Conservation (phyloP, 2,888 invertebrate genomes). For the Poecilus cupreus region DNA sequence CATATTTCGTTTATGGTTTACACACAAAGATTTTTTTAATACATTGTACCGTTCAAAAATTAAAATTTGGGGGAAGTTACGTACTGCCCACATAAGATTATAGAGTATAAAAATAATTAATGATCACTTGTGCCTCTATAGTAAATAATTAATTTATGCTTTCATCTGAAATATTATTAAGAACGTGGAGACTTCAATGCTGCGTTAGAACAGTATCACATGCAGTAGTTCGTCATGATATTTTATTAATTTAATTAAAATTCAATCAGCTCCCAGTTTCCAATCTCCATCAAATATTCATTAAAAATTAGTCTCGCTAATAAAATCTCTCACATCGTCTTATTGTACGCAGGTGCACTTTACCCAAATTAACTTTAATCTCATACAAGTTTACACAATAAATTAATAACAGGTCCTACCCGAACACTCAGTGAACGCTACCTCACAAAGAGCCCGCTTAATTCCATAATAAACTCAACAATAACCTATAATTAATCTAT, state of each 20-base stretch:
- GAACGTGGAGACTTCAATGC: conserved; percentile 29
- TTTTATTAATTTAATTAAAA: conserved; percentile 14
- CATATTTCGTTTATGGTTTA: no score
- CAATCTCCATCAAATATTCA: conserved; percentile 31
- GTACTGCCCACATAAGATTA: no score
- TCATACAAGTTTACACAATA: conserved; percentile 46
- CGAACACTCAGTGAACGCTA: conserved; percentile 27
- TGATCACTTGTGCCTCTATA: no score
- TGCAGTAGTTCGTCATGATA: background rate
- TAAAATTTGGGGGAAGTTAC: no score
- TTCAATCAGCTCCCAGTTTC: conserved; percentile 26
- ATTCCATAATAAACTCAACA: conserved; percentile 40
- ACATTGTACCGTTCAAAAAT: no score
- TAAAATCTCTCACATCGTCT: conserved; percentile 20
- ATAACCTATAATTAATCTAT: conserved; percentile 52
- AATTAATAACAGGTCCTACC: conserved; percentile 46
- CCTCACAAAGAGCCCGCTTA: conserved; percentile 49
- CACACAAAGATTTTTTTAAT: no score
- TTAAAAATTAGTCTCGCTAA: conserved; percentile 31
- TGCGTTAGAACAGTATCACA: conserved; percentile 18
- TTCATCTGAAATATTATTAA: no score
- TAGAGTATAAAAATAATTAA: no score
- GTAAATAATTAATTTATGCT: no score
- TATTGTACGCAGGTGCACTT: conserved; percentile 32
- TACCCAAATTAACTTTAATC: conserved; percentile 33